Conservation (phyloP, 2,113 vertebrate genomes). For the Bambusicola thoracicus region DNA sequence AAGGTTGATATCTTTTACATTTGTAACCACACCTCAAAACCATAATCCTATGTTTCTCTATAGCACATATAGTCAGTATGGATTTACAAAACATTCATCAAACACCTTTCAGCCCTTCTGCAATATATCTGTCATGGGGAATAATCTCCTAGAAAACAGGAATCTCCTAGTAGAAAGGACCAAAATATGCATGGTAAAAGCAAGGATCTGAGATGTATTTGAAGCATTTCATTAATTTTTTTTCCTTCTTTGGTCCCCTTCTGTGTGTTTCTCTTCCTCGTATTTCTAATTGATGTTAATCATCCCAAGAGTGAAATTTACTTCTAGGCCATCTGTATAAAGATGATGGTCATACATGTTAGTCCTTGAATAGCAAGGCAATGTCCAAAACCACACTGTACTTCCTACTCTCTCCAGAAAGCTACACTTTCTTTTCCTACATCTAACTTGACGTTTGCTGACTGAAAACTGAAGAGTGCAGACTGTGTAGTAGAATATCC, state of each 20-base stretch:
- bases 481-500: not conserved
- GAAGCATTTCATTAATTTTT: not conserved
- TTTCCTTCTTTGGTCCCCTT: not conserved
- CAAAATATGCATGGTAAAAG: not conserved
- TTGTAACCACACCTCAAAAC: not conserved
- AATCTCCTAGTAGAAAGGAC: not conserved
- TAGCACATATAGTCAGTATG: not conserved
- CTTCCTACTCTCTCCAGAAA: not conserved
- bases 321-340: not conserved
- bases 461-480: not conserved
- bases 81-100: not conserved
- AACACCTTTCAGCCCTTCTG: not conserved
- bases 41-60: not conserved
- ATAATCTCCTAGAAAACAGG: not conserved
- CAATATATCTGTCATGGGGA: not conserved
- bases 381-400: not conserved
- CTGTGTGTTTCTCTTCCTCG: not conserved
- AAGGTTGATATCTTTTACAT: not conserved
- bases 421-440: not conserved
- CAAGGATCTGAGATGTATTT: not conserved
- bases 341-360: not conserved
- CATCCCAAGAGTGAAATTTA: slow-evolving; percentile 15
- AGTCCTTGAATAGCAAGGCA: not conserved
- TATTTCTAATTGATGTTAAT: not conserved
- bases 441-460: slow-evolving; percentile 16